Base-by-base conservation (phyloP, 2,888 invertebrate species). In the Matsumyia berberina region DNA sequence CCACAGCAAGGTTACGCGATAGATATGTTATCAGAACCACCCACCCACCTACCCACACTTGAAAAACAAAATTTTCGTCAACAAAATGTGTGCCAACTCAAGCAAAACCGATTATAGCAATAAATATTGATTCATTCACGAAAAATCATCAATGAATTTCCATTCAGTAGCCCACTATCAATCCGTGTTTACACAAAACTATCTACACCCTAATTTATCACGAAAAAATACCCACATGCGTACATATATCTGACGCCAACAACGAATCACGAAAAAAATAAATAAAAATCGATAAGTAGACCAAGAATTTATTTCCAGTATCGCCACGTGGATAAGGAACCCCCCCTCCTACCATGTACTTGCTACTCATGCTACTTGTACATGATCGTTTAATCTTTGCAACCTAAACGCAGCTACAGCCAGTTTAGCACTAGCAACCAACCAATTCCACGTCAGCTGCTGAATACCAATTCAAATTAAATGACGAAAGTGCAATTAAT, bases 401-500 rank as follows among this genome's bases (percentile, higher is more conserved):
- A 4, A 24, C 24, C 24, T 24, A n/a, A n/a, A n/a, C n/a, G n/a
- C n/a, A n/a, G n/a, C n/a, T n/a, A n/a, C n/a, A n/a, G n/a, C n/a
- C n/a, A n/a, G n/a, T n/a, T n/a, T n/a, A n/a, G n/a, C n/a, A n/a
- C n/a, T n/a, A n/a, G n/a, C n/a, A n/a, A 24, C 24, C 4, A 3
- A 37, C 5, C 64, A 15, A n/a, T 2, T 1, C 53, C 8, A 53
- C 6, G 60, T 55, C 15, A 44, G 57, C 70, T 67, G 44, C 33
- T 42, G 37, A 67, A 31, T 57, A 70, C 46, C n/a, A 64, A 64
- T 64, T 55, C 15, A 19, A 46, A 70, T 70, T 64, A 37, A 46
- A 42, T 42, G 58, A 39, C 60, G 49, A 49, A 73, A 57, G 49
- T 64, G 67, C 83, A 78, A 83, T 83, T 78, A 78, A 83, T 83